Evolutionary conservation across 2,113 vertebrate species (phyloP), one percentile per base, ranked within the genome.

Genomic region (Struthio camelus): DNA sequence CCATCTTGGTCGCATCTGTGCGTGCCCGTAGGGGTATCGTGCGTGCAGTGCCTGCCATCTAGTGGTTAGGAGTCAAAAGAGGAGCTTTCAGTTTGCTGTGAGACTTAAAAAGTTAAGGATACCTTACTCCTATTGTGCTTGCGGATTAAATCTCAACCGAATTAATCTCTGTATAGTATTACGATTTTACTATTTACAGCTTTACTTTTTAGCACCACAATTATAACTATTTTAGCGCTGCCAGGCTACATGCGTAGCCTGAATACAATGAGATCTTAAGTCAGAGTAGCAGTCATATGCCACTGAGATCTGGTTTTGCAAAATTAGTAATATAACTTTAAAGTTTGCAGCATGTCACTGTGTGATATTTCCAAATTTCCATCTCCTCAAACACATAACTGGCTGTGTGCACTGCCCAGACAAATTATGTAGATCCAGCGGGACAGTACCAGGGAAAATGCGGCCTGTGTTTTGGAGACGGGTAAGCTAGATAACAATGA

Each of bases 1-100:
- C 20, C 0, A 0, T 17, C 0, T 3, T 56, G 9, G 16, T 16
- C 17, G 3, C 17, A 17, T 27, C 10, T 38, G 2, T 27, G 4
- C 18, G 17, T 54, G 28, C 27, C 30, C 53, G 66, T n/a, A 5
- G 6, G 12, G 8, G 23, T 10, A 15, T 61, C 27, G 5, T 0
- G 0, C 73, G 28, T 38, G 51, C 36, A 30, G 3, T 65, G 66
- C 61, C 79, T 96, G 93, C 89, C 94, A 87, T 75, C 96, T 95
- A 59, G 91, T 77, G 94, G 89, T 9, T 13, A 75, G 9, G 7
- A 79, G 4, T 71, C 40, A 76, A 69, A 76, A 76, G 22, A 28
- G 7, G 27, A 23, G 5, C n/a, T 62, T 72, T 59, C 2, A 18
- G 1, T 83, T 71, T 5, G 1, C 22, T 58, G 10, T 28, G 53